phyloP scores from a whole-genome alignment of 2,797 vertebrate genomes.

The Cichlasoma orientale region DNA sequence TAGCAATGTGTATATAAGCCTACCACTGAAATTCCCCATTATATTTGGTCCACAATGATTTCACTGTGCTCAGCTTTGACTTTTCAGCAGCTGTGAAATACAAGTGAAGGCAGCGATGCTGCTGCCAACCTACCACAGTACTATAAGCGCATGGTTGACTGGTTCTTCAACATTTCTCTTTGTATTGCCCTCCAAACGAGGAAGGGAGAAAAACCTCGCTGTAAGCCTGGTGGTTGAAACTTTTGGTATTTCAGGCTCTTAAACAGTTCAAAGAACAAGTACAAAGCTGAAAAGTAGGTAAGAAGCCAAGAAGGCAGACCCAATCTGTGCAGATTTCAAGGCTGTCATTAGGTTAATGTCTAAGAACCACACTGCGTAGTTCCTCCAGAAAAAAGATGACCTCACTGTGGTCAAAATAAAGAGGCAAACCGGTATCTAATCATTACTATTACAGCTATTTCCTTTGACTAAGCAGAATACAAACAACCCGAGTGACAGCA shows the following conservation, averaged over 20 bases:
- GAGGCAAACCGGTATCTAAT: constrained; percentile 44
- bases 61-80: constrained; percentile 20
- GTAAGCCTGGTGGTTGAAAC: constrained; percentile 31
- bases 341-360: constrained; percentile 65
- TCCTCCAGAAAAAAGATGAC: constrained; percentile 54
- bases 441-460: constrained; percentile 46
- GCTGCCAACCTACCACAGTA: constrained; percentile 34
- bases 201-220: constrained; percentile 28
- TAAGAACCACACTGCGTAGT: constrained; percentile 23
- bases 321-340: constrained; percentile 47
- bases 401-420: constrained; percentile 57
- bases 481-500: constrained; percentile 1
- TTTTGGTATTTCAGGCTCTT: constrained; percentile 19
- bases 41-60: constrained; percentile 40
- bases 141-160: constrained; percentile 50
- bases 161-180: constrained; percentile 73
- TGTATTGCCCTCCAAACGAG: constrained; percentile 37
- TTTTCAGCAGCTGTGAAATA: constrained; percentile 30
- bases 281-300: constrained; percentile 37
- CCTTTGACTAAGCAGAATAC: constrained; percentile 30
- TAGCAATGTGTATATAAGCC: constrained; percentile 30
- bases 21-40: constrained; percentile 74
- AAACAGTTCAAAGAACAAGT: constrained; percentile 16
- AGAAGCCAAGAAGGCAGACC: constrained; percentile 33
- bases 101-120: constrained; percentile 30